A percentile compares a stretch with the other conserved stretches of the same genome.
Conservation (phyloP, 2,113 vertebrate species). For the Bostrychus sinensis region DNA sequence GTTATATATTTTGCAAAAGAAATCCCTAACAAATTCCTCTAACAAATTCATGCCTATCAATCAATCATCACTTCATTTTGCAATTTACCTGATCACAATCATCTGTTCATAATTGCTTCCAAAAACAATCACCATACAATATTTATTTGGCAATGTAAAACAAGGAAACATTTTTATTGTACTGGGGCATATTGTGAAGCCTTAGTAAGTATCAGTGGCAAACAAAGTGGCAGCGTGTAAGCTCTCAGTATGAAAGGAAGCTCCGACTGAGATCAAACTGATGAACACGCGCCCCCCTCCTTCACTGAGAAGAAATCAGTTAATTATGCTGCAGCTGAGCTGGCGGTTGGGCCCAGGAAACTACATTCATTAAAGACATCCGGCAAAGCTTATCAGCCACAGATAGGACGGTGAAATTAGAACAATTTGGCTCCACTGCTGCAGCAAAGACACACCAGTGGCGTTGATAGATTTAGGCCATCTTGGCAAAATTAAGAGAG, state of each 20-base stretch:
- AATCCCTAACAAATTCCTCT: too few species aligned
- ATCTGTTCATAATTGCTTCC: not conserved
- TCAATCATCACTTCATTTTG: too few species aligned
- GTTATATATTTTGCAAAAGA: too few species aligned
- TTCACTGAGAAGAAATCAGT: constrained; percentile 34
- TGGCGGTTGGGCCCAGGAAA: constrained; percentile 30
- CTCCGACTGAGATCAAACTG: constrained; percentile 60
- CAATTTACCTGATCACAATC: not conserved
- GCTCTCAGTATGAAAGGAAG: constrained; percentile 50
- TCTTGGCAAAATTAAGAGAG: constrained; percentile 38
- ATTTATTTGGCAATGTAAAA: not conserved
- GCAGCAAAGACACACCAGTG: constrained; percentile 22
- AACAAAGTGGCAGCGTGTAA: constrained; percentile 33
- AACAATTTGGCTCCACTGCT: constrained; percentile 31
- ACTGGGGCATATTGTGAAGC: not conserved
- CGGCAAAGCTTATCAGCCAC: constrained; percentile 51
- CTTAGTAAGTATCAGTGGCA: constrained; percentile 25
- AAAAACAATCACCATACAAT: not conserved
- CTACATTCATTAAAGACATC: constrained; percentile 21
- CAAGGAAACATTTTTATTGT: not conserved
- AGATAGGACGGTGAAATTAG: constrained; percentile 28
- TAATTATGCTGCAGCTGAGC: constrained; percentile 67
- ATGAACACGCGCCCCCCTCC: constrained; percentile 39
- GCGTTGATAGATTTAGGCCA: constrained; percentile 36
- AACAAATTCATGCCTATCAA: too few species aligned